Evolutionary conservation across 2,797 vertebrate species (phyloP).

Genomic region (Poeciliopsis gracilis): DNA sequence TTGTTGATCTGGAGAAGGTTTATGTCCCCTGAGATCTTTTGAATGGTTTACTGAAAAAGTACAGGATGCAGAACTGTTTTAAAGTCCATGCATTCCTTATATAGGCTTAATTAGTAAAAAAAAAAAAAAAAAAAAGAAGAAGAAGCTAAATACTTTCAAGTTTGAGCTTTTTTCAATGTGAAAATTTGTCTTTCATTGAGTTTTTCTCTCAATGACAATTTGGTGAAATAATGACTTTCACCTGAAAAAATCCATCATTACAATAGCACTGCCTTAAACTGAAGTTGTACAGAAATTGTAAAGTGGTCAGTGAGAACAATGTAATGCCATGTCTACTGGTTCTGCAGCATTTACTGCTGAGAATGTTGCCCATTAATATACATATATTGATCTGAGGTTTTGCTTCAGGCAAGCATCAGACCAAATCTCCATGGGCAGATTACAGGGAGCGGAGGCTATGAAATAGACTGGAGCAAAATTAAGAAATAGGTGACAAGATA

Average conservation of each 20-base stretch:
- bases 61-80: not conserved
- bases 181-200: not conserved
- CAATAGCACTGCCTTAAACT: not conserved
- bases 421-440: conserved; percentile 43
- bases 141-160: too few relatives aligned
- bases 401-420: conserved; percentile 31
- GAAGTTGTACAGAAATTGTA: not conserved
- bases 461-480: conserved; percentile 23
- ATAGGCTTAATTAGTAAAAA: too few relatives aligned
- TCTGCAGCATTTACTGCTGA: conserved; percentile 19
- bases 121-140: too few relatives aligned
- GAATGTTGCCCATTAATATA: conserved; percentile 34
- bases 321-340: conserved; percentile 3
- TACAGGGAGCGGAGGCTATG: conserved; percentile 4
- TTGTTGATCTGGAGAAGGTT: not conserved
- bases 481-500: conserved; percentile 57
- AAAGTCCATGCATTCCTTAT: too few relatives aligned
- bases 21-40: not conserved
- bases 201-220: not conserved
- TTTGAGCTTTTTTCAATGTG: not conserved
- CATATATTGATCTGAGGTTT: conserved; percentile 59
- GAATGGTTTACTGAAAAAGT: not conserved
- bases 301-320: not conserved
- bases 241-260: not conserved
- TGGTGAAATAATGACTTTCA: not conserved